phyloP scores from a whole-genome alignment of 2,113 vertebrate species.

The Probosciger aterrimus region DNA sequence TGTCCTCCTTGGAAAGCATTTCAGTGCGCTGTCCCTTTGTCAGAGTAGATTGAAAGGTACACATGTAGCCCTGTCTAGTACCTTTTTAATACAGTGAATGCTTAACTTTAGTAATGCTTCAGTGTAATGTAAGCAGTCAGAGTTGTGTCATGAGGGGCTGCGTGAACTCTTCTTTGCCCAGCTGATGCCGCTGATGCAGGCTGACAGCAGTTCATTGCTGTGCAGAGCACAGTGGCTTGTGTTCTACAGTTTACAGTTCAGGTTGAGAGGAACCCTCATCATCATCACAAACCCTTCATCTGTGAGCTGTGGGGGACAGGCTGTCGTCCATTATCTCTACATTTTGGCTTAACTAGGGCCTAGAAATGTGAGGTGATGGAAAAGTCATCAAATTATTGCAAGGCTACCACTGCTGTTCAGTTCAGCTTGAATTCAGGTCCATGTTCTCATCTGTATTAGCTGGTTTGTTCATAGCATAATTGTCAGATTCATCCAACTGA shows the following conservation, averaged over 20 bases:
- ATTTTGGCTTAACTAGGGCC: neutral
- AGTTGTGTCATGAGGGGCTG: neutral
- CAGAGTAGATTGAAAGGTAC: neutral
- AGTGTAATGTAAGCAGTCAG: neutral
- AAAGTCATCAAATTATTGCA: neutral
- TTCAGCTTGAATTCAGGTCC: neutral
- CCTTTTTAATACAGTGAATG: neutral
- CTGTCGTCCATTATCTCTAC: neutral
- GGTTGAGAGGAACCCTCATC: fast-evolving
- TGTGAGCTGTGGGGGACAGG: neutral
- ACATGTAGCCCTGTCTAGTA: neutral
- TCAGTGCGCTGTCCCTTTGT: neutral
- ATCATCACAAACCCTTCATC: neutral
- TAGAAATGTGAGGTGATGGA: neutral
- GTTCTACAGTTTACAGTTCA: neutral
- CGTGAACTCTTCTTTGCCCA: neutral
- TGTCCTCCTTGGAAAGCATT: neutral
- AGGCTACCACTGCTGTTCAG: neutral
- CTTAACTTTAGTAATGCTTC: neutral
- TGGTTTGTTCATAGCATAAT: neutral
- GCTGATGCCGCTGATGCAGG: neutral
- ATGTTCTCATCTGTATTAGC: neutral
- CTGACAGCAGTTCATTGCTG: neutral
- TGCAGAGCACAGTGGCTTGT: neutral
- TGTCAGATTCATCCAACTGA: neutral